Evolutionary conservation across 1,140 invertebrate species (phyloP).

Genomic region (Argopecten irradians): DNA sequence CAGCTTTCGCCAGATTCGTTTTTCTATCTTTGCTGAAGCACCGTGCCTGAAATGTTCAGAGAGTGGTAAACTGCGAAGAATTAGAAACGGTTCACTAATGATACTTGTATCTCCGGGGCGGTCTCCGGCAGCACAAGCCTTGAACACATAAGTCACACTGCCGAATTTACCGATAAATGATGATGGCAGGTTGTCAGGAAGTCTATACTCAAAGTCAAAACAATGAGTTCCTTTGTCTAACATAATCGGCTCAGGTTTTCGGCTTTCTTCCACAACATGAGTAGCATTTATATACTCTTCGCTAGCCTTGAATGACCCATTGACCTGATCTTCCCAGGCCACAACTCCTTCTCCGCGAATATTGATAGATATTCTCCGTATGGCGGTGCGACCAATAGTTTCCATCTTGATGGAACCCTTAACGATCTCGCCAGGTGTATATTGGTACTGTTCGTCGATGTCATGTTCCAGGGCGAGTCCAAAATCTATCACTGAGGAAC

Average conservation of each 20-base stretch:
- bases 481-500: slow-evolving; percentile 58
- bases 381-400: slow-evolving; percentile 45
- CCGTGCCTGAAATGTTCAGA: slow-evolving; percentile 51
- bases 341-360: slow-evolving; percentile 70
- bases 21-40: slow-evolving; percentile 40
- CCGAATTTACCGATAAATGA: slow-evolving; percentile 77
- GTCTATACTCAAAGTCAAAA: slow-evolving; percentile 72
- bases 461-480: slow-evolving; percentile 73
- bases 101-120: slow-evolving; percentile 64
- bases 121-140: slow-evolving; percentile 68
- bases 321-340: slow-evolving; percentile 67
- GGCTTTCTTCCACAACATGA: slow-evolving; percentile 43
- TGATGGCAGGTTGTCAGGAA: slow-evolving; percentile 72
- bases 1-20: slow-evolving; percentile 64
- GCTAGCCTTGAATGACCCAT: slow-evolving; percentile 56
- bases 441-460: slow-evolving; percentile 77
- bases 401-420: slow-evolving; percentile 63
- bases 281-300: slow-evolving; percentile 73
- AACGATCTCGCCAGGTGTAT: slow-evolving; percentile 74
- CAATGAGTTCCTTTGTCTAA: slow-evolving; percentile 63
- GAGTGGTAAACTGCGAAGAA: slow-evolving; percentile 60
- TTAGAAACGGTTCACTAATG: slow-evolving; percentile 74
- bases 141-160: slow-evolving; percentile 76
- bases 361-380: slow-evolving; percentile 60
- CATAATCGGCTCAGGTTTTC: slow-evolving; percentile 40